Evolutionary conservation across 2,888 invertebrate species (phyloP).

Genomic region (Periphyllus acericola): DNA sequence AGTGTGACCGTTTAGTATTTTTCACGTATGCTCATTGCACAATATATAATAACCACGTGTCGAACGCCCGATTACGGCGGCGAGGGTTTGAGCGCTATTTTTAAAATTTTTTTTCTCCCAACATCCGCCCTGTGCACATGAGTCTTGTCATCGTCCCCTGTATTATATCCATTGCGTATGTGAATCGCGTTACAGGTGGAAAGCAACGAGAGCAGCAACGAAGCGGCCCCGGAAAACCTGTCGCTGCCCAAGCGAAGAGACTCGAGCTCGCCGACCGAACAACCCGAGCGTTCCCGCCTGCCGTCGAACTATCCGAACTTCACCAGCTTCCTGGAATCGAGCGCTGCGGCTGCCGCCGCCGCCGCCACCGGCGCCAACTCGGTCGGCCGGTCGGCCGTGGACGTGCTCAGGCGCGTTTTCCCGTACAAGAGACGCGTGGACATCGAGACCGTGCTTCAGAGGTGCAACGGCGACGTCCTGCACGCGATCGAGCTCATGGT

Average conservation of each 20-base stretch:
- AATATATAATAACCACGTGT: too few species aligned
- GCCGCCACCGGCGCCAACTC: slow-evolving; percentile 61
- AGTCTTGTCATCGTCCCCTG: too few species aligned
- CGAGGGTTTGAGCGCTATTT: too few species aligned
- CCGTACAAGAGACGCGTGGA: slow-evolving; percentile 86
- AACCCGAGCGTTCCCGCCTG: slow-evolving; percentile 57
- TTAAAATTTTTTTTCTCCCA: too few species aligned
- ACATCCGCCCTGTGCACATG: too few species aligned
- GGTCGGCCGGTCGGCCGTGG: slow-evolving; percentile 76
- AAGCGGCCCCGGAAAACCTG: slow-evolving; percentile 77
- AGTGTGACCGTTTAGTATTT: too few species aligned
- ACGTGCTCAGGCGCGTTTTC: slow-evolving; percentile 88
- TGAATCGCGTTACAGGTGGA: slow-evolving; percentile 64
- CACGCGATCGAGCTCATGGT: slow-evolving; percentile 93
- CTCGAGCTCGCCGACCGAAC: slow-evolving; percentile 58
- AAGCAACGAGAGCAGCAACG: slow-evolving; percentile 65
- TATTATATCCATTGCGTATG: too few species aligned
- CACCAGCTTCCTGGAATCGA: slow-evolving; percentile 37
- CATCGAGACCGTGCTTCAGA: slow-evolving; percentile 84
- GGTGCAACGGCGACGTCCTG: slow-evolving; percentile 88
- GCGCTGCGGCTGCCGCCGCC: slow-evolving; percentile 43
- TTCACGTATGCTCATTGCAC: too few species aligned
- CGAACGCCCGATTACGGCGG: too few species aligned
- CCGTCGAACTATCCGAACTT: slow-evolving; percentile 53
- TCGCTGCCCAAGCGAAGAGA: slow-evolving; percentile 73